Percentiles rank a stretch among this genome's conserved stretches.
Conservation (phyloP, 2,797 vertebrate genomes). For the Spea hammondii region DNA sequence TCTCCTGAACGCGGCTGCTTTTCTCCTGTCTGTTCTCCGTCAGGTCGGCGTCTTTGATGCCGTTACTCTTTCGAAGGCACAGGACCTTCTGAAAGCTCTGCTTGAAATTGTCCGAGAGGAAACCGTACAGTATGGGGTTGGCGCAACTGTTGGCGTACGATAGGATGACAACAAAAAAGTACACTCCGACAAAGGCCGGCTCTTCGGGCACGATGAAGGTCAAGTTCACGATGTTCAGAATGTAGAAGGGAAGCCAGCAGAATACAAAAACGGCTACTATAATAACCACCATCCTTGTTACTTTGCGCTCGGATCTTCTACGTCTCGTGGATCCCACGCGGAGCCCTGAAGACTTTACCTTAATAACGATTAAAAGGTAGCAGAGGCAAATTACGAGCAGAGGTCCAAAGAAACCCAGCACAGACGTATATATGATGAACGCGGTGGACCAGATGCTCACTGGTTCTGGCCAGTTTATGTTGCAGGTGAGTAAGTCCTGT, state of each 20-base stretch:
- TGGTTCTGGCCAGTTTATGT: conserved; percentile 88
- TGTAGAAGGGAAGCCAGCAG: conserved; percentile 93
- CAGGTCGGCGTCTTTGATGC: conserved; percentile 75
- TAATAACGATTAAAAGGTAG: conserved; percentile 88
- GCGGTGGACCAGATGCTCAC: conserved; percentile 72
- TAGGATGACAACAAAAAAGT: conserved; percentile 84
- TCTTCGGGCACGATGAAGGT: conserved; percentile 80
- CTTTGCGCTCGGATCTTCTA: conserved; percentile 83
- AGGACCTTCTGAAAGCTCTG: conserved; percentile 80
- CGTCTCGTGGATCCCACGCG: conserved; percentile 75
- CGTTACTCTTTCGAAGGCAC: conserved; percentile 71
- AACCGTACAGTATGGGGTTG: conserved; percentile 88
- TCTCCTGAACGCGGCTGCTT: conserved; percentile 76
- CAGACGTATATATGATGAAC: conserved; percentile 88
- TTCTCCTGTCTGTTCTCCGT: conserved; percentile 77
- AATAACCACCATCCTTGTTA: conserved; percentile 93
- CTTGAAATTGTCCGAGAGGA: conserved; percentile 91
- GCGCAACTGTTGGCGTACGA: conserved; percentile 94
- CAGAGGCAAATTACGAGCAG: conserved; percentile 87
- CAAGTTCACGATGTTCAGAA: conserved; percentile 85
- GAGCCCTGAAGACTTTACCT: conserved; percentile 82
- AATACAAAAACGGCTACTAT: conserved; percentile 88
- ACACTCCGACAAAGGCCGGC: conserved; percentile 65
- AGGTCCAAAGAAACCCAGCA: conserved; percentile 86
- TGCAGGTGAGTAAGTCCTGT: conserved; percentile 79